Evolutionary conservation across 2,888 invertebrate species (phyloP).

Genomic region (Tenodera sinensis): DNA sequence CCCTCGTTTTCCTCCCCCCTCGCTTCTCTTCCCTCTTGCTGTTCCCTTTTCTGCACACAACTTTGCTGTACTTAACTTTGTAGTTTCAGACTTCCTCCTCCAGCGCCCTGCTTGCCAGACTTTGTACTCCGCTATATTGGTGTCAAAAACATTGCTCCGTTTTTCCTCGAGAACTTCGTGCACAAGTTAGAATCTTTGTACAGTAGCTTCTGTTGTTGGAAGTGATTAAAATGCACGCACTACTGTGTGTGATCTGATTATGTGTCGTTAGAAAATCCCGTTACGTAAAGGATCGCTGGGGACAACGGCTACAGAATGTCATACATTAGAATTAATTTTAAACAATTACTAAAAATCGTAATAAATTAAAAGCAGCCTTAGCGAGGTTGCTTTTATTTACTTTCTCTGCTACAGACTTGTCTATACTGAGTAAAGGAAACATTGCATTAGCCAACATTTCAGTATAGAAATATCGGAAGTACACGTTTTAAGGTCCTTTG

Average conservation of each 20-base stretch:
- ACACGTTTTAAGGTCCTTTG: no score
- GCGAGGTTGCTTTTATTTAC: no score
- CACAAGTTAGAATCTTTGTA: not conserved
- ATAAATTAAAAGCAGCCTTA: no score
- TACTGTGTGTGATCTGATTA: not conserved
- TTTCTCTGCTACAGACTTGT: no score
- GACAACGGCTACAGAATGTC: no score
- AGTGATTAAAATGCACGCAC: not conserved
- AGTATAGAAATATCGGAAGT: no score
- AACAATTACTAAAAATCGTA: no score
- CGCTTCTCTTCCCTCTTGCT: constrained; percentile 20
- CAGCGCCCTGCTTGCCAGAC: not conserved
- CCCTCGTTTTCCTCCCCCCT: constrained; percentile 18
- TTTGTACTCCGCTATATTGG: not conserved
- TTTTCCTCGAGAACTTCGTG: not conserved
- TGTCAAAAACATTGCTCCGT: not conserved
- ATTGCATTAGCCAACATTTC: no score
- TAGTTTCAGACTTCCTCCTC: constrained; percentile 20
- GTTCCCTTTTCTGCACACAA: constrained; percentile 29
- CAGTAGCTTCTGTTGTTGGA: not conserved
- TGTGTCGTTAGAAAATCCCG: not conserved
- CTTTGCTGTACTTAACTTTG: constrained; percentile 30
- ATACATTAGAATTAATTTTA: no score
- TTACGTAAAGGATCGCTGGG: not conserved
- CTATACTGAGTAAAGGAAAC: no score